Evolutionary conservation across 2,113 vertebrate species (phyloP), one percentile per base, ranked within the genome.

Genomic region (Sinocyclocheilus anshuiensis): DNA sequence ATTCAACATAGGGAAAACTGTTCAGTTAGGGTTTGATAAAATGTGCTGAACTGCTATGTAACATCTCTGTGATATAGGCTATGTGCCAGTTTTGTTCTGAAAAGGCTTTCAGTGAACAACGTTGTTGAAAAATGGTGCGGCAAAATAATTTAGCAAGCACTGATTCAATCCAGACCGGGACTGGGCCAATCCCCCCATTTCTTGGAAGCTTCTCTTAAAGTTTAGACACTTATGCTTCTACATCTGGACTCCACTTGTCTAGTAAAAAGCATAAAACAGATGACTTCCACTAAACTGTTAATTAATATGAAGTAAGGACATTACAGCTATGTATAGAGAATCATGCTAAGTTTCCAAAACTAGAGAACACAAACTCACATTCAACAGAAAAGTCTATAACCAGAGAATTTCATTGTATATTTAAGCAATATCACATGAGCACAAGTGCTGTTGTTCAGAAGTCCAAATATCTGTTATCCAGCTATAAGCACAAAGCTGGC

Each of bases 131-230:
- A 39, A 26, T 67, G 2, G 13, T 48, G 61, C 15, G 13, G 3
- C 8, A 5, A 22, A 71, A 33, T 36, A 15, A 53, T 53, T 55
- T 53, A 55, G 18, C 55, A 33, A 50, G 24, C 74, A 76, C 0
- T 76, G 42, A 72, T 53, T 72, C 26, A 36, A 2, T 72, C 81
- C 81, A 83, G 65, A 55, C n/a, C 10, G 2, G 45, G 45, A 48
- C 45, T 48, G 45, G 45, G 2, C 45, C 45, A 45, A 71, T 20
- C 42, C 2, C 15, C 81, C 20, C 11, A 22, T 69, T 82, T 83
- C 65, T 71, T 83, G 81, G 65, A 83, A 72, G 63, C 45, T 33
- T 53, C 81, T 11, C 10, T 53, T 18, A 72, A 29, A 55, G 26
- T 39, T 81, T 18, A 24, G 12, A 45, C 7, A 48, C 59, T 45